Percentiles rank a stretch among this genome's conserved stretches.
Conservation (phyloP, 2,113 vertebrate genomes). For the Oreocharis arfaki region DNA sequence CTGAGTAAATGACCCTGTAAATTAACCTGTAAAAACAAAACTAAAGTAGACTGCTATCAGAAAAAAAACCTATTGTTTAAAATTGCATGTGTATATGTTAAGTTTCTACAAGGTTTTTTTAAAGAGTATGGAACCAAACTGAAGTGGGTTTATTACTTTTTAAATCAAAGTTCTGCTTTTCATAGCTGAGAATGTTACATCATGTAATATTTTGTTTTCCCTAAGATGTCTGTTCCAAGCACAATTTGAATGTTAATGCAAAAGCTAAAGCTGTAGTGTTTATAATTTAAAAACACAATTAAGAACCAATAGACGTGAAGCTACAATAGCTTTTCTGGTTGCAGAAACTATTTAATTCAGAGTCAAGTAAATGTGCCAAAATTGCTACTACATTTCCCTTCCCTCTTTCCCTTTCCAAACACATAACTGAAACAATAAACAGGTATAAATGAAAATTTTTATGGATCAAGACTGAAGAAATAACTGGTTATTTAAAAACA, state of each 20-base stretch:
- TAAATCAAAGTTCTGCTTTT: background rate
- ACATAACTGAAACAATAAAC: background rate
- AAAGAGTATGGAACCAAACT: background rate
- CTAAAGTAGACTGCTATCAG: too few species aligned
- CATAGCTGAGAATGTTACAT: background rate
- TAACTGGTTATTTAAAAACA: background rate
- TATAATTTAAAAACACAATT: slow-evolving; percentile 34
- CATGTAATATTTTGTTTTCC: background rate
- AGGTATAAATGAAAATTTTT: background rate
- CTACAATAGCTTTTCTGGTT: background rate
- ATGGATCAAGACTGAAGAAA: background rate
- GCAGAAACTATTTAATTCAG: background rate
- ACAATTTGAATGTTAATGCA: background rate
- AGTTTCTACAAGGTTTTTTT: background rate
- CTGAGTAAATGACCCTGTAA: background rate
- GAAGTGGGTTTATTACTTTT: background rate
- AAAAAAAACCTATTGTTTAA: background rate
- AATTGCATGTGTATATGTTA: background rate
- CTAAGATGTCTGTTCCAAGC: background rate
- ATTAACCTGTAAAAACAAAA: too few species aligned
- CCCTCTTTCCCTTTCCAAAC: background rate
- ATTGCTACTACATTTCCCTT: background rate
- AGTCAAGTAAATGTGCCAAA: background rate
- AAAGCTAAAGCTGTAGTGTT: slow-evolving; percentile 1
- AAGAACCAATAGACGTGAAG: slow-evolving; percentile 22